Evolutionary conservation across 1,140 invertebrate genomes (phyloP).

Genomic region (Trichonephila clavata): DNA sequence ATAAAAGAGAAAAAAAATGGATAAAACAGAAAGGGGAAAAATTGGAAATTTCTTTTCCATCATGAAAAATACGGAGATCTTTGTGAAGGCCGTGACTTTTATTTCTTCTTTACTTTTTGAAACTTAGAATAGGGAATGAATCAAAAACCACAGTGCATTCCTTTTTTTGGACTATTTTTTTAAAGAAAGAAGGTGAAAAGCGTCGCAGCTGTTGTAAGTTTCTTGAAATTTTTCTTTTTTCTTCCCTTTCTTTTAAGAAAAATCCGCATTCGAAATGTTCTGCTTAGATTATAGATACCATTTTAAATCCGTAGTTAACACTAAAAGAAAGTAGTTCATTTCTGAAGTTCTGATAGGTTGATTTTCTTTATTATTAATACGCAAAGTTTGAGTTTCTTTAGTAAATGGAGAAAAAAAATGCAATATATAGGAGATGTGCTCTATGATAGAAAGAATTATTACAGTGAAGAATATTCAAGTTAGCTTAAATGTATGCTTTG

Average conservation of each 20-base stretch:
- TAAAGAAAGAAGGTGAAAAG: not conserved
- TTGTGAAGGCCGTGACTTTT: constrained; percentile 12
- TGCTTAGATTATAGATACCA: too few species aligned
- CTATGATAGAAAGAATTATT: too few species aligned
- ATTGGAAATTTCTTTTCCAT: not conserved
- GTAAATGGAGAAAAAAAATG: too few species aligned
- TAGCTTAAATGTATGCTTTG: too few species aligned
- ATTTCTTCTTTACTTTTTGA: not conserved
- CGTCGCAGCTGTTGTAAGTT: constrained; percentile 29
- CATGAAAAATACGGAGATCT: constrained; percentile 43
- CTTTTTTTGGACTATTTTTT: not conserved
- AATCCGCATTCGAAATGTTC: not conserved
- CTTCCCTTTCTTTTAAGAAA: not conserved
- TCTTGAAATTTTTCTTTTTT: not conserved
- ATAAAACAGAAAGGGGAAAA: not conserved
- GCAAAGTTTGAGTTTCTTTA: too few species aligned
- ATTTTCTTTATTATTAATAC: too few species aligned
- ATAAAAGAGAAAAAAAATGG: not conserved
- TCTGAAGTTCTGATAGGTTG: too few species aligned
- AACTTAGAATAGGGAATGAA: not conserved
- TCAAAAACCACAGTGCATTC: constrained; percentile 32
- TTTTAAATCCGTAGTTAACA: too few species aligned
- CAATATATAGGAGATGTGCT: too few species aligned
- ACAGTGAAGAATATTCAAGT: too few species aligned
- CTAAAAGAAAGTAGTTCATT: too few species aligned